Percentiles rank a stretch among this genome's conserved stretches.
Evolutionary conservation across 2,797 vertebrate genomes (phyloP).

Genomic region (Morus bassanus): DNA sequence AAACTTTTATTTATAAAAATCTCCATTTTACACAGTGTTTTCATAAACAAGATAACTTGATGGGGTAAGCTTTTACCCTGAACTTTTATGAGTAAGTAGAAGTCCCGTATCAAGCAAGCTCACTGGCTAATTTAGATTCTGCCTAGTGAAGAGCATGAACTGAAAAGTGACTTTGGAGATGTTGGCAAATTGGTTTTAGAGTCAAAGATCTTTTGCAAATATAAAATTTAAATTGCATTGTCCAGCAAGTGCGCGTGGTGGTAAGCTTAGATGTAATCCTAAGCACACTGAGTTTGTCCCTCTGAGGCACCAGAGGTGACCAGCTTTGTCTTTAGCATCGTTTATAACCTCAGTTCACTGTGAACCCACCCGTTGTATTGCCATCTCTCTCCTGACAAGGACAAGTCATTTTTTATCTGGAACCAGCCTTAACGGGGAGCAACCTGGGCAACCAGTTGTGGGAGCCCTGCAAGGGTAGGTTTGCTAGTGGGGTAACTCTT

Average conservation of each 20-base stretch:
- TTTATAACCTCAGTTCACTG: neutral
- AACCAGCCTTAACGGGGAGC: neutral
- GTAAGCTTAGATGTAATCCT: neutral
- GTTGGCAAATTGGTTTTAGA: neutral
- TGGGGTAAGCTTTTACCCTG: neutral
- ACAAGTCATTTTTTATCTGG: neutral
- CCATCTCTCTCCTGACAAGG: neutral
- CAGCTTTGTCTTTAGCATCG: neutral
- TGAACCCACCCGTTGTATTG: neutral
- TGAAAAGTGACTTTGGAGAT: neutral
- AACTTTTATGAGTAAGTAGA: neutral
- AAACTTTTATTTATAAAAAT: neutral
- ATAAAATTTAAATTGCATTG: neutral
- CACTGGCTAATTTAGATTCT: neutral
- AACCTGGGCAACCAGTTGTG: neutral
- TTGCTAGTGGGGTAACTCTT: neutral
- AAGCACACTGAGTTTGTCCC: neutral
- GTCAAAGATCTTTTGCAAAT: neutral
- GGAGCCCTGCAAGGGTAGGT: neutral
- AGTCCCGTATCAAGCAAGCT: neutral
- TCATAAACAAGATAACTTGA: neutral
- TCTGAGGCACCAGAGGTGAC: neutral
- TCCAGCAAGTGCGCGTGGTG: neutral
- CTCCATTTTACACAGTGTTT: neutral
- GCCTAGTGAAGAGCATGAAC: neutral